phyloP scores from a whole-genome alignment of 2,797 vertebrate genomes.

The Coilia nasus region DNA sequence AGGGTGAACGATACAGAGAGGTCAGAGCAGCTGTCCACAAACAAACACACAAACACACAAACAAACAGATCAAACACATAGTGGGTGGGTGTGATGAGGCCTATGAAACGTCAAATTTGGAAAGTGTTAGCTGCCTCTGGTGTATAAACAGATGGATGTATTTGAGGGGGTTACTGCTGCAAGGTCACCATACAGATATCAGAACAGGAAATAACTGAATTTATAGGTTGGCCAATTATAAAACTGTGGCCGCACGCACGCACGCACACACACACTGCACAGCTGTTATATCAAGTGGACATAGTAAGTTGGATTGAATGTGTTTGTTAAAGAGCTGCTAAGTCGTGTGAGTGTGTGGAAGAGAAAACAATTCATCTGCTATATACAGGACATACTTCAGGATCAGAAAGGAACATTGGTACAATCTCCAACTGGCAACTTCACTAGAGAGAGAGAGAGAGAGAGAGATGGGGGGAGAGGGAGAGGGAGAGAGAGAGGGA shows the following conservation, averaged over 20 bases:
- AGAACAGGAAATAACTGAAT: not conserved
- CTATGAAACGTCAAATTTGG: not conserved
- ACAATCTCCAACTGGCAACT: not conserved
- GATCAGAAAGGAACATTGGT: not conserved
- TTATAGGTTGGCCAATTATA: not conserved
- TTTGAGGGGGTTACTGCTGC: not conserved
- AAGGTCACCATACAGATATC: not conserved
- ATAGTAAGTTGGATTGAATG: not conserved
- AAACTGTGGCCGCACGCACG: not conserved
- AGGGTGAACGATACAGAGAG: not conserved
- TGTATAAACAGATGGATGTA: not conserved
- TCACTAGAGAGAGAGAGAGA: not conserved
- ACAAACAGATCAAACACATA: conserved; percentile 9
- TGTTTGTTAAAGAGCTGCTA: not conserved
- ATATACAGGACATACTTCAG: not conserved
- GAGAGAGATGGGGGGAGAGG: too few relatives aligned
- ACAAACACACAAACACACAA: conserved; percentile 18
- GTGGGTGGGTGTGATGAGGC: not conserved
- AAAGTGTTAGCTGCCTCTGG: not conserved
- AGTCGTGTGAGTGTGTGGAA: not conserved
- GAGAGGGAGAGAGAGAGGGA: too few relatives aligned
- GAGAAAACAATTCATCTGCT: conserved; percentile 1
- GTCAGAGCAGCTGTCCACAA: conserved; percentile 7
- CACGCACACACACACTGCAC: not conserved
- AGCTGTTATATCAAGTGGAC: not conserved